Percentiles rank a stretch among this genome's conserved stretches.
phyloP scores from a whole-genome alignment of 2,113 vertebrate species.

The Mobula birostris region DNA sequence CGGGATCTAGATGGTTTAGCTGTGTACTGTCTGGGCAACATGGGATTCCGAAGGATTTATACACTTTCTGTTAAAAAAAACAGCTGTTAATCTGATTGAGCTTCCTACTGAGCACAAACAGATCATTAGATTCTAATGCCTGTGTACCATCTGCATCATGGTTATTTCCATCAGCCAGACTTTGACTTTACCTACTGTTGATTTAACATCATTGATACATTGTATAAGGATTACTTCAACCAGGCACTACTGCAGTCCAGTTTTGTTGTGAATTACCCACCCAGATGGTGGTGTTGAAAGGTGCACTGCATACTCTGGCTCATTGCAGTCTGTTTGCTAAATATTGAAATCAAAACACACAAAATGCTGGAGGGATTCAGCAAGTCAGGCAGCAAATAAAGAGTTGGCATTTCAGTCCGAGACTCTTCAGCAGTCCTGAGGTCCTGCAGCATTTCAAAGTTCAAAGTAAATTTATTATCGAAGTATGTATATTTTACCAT shows the following conservation, averaged over 20 bases:
- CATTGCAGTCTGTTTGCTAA: background rate
- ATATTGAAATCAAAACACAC: too few relatives aligned
- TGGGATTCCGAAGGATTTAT: background rate
- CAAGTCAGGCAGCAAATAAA: too few relatives aligned
- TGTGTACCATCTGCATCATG: background rate
- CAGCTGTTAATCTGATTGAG: background rate
- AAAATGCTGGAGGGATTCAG: too few relatives aligned
- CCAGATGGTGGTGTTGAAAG: background rate
- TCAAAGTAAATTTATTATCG: too few relatives aligned
- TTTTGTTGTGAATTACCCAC: slow-evolving; percentile 12
- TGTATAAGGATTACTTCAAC: background rate
- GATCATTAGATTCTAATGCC: background rate
- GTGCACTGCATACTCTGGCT: background rate
- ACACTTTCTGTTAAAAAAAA: background rate
- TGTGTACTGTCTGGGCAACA: background rate
- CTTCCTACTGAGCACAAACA: background rate
- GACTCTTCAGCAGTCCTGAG: too few relatives aligned
- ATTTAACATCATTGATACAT: background rate
- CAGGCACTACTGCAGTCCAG: background rate
- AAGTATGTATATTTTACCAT: too few relatives aligned
- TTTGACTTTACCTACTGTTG: background rate
- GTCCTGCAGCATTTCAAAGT: too few relatives aligned
- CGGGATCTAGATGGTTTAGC: background rate
- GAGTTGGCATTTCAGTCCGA: too few relatives aligned
- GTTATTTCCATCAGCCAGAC: background rate